phyloP scores from a whole-genome alignment of 64 coral and sea anemone genomes.

The Stichodactyla mertensii region DNA sequence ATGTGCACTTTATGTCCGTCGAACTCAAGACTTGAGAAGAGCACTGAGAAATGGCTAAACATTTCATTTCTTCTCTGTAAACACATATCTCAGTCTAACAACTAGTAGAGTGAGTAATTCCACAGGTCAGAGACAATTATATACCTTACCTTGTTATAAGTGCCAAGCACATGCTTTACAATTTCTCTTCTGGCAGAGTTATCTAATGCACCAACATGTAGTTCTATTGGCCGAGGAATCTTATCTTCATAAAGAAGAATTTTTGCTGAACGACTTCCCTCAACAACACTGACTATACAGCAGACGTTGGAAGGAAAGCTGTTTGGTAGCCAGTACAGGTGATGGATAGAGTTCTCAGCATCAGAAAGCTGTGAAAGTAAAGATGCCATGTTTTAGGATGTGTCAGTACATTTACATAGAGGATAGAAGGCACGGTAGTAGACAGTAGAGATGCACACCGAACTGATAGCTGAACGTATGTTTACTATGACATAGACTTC shows the following conservation, averaged over 20 bases:
- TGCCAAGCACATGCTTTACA: slow-evolving; percentile 51
- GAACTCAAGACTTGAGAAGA: too few species aligned
- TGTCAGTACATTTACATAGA: too few species aligned
- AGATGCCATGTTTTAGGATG: background rate
- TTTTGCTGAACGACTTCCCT: slow-evolving; percentile 42
- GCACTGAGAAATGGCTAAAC: too few species aligned
- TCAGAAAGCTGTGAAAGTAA: slow-evolving; percentile 47
- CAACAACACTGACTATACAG: slow-evolving; percentile 63
- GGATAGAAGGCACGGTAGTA: too few species aligned
- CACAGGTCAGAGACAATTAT: background rate
- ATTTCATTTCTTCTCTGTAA: too few species aligned
- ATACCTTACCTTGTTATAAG: slow-evolving; percentile 70
- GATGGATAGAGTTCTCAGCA: slow-evolving; percentile 15
- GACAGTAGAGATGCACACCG: too few species aligned
- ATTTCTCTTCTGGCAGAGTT: slow-evolving; percentile 51
- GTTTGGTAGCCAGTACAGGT: slow-evolving; percentile 59
- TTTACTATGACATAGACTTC: too few species aligned
- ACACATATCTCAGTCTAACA: too few species aligned
- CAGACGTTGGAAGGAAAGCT: slow-evolving; percentile 49
- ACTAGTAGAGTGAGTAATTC: too few species aligned
- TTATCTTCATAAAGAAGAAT: slow-evolving; percentile 15
- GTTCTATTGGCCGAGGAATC: background rate
- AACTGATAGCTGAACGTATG: too few species aligned
- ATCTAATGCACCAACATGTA: slow-evolving; percentile 42
- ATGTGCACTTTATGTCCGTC: too few species aligned